Percentiles rank a stretch among this genome's conserved stretches.
Conservation (phyloP, 2,888 invertebrate species). For the Nemotelus nigrinus region DNA sequence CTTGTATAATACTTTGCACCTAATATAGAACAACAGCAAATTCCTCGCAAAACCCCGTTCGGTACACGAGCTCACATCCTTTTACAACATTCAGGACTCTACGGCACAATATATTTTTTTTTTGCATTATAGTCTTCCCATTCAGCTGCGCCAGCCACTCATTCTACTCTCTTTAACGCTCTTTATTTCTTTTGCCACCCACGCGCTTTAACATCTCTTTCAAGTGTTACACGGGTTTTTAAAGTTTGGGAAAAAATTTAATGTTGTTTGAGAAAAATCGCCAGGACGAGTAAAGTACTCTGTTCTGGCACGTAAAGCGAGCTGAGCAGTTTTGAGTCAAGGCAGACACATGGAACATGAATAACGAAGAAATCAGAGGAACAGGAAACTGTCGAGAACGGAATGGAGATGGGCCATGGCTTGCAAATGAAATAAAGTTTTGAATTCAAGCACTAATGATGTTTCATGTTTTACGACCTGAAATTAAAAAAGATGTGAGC, state of each 20-base stretch:
- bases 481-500: constrained; percentile 18
- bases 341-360: too few relatives aligned
- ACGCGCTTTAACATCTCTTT: neutral
- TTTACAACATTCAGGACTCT: constrained; percentile 4
- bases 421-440: constrained; percentile 39
- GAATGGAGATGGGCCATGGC: neutral
- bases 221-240: constrained; percentile 21
- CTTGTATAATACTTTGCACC: constrained; percentile 3
- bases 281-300: neutral
- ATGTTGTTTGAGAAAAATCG: neutral
- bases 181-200: neutral
- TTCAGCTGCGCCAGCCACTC: constrained; percentile 16
- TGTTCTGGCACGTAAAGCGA: neutral
- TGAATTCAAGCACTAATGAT: constrained; percentile 35
- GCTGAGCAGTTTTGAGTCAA: too few relatives aligned
- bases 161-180: neutral
- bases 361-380: too few relatives aligned
- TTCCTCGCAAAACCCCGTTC: neutral
- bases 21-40: neutral
- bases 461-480: constrained; percentile 29
- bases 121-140: neutral
- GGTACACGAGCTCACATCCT: neutral
- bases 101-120: neutral
- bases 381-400: neutral
- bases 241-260: constrained; percentile 2